Percentiles rank a stretch among this genome's conserved stretches.
phyloP scores from a whole-genome alignment of 2,797 vertebrate genomes.

The Salmo trutta region DNA sequence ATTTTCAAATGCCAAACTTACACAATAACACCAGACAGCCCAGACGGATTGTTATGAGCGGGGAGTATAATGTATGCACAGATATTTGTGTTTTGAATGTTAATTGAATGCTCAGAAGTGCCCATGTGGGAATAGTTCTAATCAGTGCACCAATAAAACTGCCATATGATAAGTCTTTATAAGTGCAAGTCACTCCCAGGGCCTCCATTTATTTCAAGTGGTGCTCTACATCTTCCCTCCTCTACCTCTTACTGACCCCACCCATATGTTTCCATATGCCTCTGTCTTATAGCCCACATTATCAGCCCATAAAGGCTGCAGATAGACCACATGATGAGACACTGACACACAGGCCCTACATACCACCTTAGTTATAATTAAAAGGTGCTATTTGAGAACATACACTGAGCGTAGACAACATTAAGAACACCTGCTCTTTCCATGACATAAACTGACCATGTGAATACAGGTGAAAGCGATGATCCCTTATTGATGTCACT shows the following conservation, averaged over 20 bases:
- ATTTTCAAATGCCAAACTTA: neutral
- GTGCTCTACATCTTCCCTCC: constrained; percentile 17
- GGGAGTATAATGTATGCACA: constrained; percentile 74
- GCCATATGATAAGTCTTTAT: constrained; percentile 86
- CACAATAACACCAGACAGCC: constrained; percentile 6
- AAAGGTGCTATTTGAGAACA: neutral
- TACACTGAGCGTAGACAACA: neutral
- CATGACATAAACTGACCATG: neutral
- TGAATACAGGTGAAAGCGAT: no score
- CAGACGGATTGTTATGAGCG: constrained; percentile 39
- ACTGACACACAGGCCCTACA: constrained; percentile 23
- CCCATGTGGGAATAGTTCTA: constrained; percentile 90
- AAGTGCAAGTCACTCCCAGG: constrained; percentile 85
- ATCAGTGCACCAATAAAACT: constrained; percentile 90
- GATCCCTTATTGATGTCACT: no score
- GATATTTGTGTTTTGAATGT: constrained; percentile 87
- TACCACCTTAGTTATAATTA: neutral
- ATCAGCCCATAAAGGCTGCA: constrained; percentile 26
- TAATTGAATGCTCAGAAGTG: constrained; percentile 93
- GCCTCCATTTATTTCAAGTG: constrained; percentile 71
- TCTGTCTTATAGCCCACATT: neutral
- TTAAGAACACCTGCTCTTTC: neutral
- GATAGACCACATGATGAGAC: constrained; percentile 11
- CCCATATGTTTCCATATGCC: constrained; percentile 7
- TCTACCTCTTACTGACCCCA: neutral